A percentile compares a stretch with the other conserved stretches of the same genome.
phyloP scores from a whole-genome alignment of 2,797 vertebrate genomes.

The Thripadectes ignobilis region DNA sequence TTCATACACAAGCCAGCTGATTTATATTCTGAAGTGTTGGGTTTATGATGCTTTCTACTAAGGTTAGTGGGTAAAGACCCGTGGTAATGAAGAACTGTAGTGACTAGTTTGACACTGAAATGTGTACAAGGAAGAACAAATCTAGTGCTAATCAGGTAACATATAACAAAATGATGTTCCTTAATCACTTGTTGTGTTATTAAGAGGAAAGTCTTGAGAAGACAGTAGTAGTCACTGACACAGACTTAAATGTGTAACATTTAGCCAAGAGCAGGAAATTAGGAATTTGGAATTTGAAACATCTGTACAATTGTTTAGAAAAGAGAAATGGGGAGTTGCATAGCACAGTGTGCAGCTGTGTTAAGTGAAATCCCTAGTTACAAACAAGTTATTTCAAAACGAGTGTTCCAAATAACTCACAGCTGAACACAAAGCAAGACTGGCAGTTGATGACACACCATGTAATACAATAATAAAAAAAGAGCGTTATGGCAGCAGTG shows the following conservation, averaged over 20 bases:
- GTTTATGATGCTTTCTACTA: neutral
- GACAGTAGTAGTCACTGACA: neutral
- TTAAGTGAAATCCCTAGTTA: slow-evolving; percentile 15
- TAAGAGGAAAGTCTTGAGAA: neutral
- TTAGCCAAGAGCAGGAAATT: neutral
- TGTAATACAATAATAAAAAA: slow-evolving; percentile 6
- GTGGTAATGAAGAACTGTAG: neutral
- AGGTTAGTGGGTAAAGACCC: neutral
- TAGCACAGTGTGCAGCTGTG: neutral
- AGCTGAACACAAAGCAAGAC: neutral
- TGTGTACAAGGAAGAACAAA: neutral
- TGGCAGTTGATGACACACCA: neutral
- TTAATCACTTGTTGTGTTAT: neutral
- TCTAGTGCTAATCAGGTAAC: neutral
- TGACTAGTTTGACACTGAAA: neutral
- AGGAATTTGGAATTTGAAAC: neutral
- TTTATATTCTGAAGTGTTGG: neutral
- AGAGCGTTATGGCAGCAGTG: neutral
- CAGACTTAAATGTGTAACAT: neutral
- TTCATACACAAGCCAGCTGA: neutral
- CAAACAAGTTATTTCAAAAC: slow-evolving; percentile 20
- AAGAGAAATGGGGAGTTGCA: slow-evolving; percentile 40
- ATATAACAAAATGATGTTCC: neutral
- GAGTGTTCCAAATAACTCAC: neutral
- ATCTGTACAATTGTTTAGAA: neutral